These are phyloP conservation scores for Nymphalis io DNA, from an alignment of 1,140 invertebrate genomes.

Conservation along the genomic window DNA sequence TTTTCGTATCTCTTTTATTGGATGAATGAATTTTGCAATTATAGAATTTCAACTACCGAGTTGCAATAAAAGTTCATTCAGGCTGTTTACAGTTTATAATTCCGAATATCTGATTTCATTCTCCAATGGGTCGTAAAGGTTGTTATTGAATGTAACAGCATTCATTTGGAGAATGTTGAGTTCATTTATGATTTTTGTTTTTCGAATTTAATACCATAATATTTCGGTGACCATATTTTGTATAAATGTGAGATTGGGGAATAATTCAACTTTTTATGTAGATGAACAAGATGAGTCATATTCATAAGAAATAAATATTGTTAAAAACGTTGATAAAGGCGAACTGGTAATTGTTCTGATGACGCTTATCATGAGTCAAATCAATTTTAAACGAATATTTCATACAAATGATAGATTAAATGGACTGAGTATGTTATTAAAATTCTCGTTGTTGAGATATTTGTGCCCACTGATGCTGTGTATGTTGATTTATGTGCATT, in stretches of 20 bases:
- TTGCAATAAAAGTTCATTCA: conserved; percentile 9
- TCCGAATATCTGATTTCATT: conserved; percentile 19
- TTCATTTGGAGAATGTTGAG: conserved; percentile 5
- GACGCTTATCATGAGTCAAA: not conserved
- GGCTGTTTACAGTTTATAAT: conserved; percentile 3
- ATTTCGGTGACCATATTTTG: not conserved
- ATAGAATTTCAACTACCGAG: not conserved
- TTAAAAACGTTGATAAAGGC: not conserved
- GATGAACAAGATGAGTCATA: not conserved
- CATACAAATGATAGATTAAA: not conserved
- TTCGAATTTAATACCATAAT: not conserved
- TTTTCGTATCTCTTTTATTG: not conserved
- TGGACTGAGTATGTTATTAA: not conserved
- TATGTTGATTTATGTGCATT: conserved; percentile 60
- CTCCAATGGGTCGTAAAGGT: conserved; percentile 9
- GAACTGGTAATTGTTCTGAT: not conserved
- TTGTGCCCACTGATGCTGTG: conserved; percentile 56
- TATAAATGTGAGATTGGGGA: not conserved
- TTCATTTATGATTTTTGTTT: conserved; percentile 12
- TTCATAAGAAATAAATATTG: not conserved
- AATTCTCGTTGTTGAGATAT: conserved; percentile 24
- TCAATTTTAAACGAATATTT: not conserved
- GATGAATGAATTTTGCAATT: not conserved
- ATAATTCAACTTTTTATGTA: not conserved
- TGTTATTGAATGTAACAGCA: conserved; percentile 16